A percentile compares a stretch with the other conserved stretches of the same genome.
phyloP scores from a whole-genome alignment of 2,113 vertebrate species.

The Apteryx owenii region DNA sequence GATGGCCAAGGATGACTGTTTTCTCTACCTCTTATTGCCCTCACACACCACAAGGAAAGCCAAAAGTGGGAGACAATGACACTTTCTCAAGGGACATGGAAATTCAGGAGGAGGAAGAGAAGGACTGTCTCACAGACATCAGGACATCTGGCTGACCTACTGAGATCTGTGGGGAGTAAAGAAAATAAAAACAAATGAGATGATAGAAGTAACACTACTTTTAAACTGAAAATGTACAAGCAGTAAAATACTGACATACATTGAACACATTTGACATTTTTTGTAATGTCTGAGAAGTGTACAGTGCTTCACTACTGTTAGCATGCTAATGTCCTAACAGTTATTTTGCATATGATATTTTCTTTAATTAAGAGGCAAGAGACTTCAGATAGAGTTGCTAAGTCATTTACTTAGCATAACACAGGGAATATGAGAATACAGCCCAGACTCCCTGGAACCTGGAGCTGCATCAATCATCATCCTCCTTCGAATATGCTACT shows the following conservation, averaged over 20 bases:
- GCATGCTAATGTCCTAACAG: background rate
- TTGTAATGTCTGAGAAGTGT: background rate
- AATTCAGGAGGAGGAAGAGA: background rate
- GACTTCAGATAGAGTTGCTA: background rate
- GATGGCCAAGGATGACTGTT: background rate
- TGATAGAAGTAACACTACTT: background rate
- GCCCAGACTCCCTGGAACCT: background rate
- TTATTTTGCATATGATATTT: background rate
- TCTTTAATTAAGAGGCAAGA: background rate
- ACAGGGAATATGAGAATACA: background rate
- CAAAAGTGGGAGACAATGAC: background rate
- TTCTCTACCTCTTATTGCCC: background rate
- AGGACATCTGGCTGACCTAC: background rate
- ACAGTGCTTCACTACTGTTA: background rate
- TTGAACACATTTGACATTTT: background rate
- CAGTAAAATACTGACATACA: background rate
- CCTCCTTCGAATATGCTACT: background rate
- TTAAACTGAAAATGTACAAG: background rate
- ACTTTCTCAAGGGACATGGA: background rate
- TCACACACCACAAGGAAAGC: background rate
- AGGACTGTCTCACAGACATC: background rate
- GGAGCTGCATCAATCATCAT: background rate
- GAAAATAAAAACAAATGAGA: background rate
- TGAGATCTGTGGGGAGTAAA: background rate
- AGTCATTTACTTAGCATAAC: background rate